Evolutionary conservation across 2,888 invertebrate genomes (phyloP).

Genomic region (Lapara coniferarum): DNA sequence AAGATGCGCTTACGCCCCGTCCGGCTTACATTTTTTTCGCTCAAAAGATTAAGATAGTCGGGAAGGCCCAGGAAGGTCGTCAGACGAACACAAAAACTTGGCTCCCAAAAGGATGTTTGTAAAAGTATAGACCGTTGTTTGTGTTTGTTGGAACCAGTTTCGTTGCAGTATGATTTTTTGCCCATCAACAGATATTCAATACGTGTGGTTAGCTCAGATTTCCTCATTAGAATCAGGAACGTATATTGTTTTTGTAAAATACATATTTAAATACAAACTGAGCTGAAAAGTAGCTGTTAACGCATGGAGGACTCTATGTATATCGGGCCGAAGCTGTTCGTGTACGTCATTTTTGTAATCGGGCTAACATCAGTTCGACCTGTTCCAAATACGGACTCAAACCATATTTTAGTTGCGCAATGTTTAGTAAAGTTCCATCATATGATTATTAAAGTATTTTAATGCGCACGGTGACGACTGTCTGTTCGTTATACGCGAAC

Average conservation of each 20-base stretch:
- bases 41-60: conserved; percentile 36
- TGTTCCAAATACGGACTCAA: not conserved
- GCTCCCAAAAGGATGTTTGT: conserved; percentile 44
- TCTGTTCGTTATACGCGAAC: not conserved
- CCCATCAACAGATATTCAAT: conserved; percentile 25
- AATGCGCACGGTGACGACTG: not conserved
- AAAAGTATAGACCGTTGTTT: conserved; percentile 25
- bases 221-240: not conserved
- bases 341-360: not conserved
- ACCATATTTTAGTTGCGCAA: not conserved
- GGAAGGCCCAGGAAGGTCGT: conserved; percentile 44
- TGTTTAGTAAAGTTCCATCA: too few relatives aligned
- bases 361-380: not conserved
- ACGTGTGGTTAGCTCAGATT: not conserved
- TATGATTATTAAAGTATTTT: not conserved
- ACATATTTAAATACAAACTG: not conserved
- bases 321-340: not conserved
- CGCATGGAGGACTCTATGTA: too few relatives aligned
- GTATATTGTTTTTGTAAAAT: not conserved
- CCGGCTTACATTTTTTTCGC: conserved; percentile 31
- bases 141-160: conserved; percentile 44
- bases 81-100: conserved; percentile 37
- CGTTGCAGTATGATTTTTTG: conserved; percentile 32
- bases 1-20: conserved; percentile 38
- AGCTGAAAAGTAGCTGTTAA: too few relatives aligned